phyloP scores from a whole-genome alignment of 1,140 invertebrate genomes.

The Microvelia longipes region DNA sequence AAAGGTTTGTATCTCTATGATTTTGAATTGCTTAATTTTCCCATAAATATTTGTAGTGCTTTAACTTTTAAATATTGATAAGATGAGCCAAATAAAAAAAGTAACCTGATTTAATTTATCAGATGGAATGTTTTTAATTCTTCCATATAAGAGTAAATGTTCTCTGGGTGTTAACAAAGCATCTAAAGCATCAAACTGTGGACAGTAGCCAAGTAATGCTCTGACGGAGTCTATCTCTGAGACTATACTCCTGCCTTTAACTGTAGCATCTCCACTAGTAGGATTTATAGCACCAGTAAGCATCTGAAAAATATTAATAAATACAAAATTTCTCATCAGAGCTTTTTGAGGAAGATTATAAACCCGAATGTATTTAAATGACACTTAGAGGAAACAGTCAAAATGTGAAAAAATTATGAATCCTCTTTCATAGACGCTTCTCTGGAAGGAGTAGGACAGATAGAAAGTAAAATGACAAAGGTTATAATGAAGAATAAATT shows the following conservation, averaged over 20 bases:
- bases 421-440: too few relatives aligned
- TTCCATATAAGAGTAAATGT: slow-evolving; percentile 33
- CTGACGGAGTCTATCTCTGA: slow-evolving; percentile 18
- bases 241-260: slow-evolving; percentile 15
- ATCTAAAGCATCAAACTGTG: slow-evolving; percentile 41
- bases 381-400: neutral
- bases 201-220: slow-evolving; percentile 27
- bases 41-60: too few relatives aligned
- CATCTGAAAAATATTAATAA: slow-evolving; percentile 17
- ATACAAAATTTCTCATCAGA: too few relatives aligned
- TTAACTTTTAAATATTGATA: too few relatives aligned
- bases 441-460: too few relatives aligned
- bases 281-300: slow-evolving; percentile 20
- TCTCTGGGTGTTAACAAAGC: slow-evolving; percentile 35
- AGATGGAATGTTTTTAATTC: slow-evolving; percentile 25
- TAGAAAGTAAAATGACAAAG: too few relatives aligned
- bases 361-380: neutral
- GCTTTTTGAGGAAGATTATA: neutral
- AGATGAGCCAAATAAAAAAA: too few relatives aligned
- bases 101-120: slow-evolving; percentile 4
- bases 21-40: too few relatives aligned
- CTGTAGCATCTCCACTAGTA: slow-evolving; percentile 18
- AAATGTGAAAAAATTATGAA: too few relatives aligned
- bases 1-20: too few relatives aligned
- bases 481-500: too few relatives aligned